Evolutionary conservation across 2,888 invertebrate species (phyloP).

Genomic region (Tetramorium bicarinatum): DNA sequence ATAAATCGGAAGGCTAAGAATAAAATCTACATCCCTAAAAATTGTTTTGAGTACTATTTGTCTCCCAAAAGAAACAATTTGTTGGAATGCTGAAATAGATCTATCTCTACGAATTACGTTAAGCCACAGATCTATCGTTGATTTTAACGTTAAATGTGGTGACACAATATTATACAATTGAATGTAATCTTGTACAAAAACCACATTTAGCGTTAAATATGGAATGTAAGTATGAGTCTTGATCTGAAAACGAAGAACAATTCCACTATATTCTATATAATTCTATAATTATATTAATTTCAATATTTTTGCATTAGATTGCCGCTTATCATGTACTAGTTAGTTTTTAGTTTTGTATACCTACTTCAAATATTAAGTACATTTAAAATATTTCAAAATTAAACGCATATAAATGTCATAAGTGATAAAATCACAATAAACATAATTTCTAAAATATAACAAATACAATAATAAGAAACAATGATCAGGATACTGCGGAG

Average conservation of each 20-base stretch:
- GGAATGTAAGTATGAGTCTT: slow-evolving; percentile 13
- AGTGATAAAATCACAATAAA: slow-evolving; percentile 34
- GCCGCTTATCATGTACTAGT: slow-evolving; percentile 6
- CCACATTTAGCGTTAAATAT: slow-evolving; percentile 25
- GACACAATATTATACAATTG: not conserved
- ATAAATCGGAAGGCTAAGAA: slow-evolving; percentile 8
- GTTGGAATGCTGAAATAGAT: slow-evolving; percentile 33
- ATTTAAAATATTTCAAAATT: slow-evolving; percentile 28
- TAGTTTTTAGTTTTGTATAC: slow-evolving; percentile 1
- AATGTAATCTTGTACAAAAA: slow-evolving; percentile 16
- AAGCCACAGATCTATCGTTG: slow-evolving; percentile 10
- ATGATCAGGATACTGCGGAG: not conserved
- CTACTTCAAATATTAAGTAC: slow-evolving; percentile 45
- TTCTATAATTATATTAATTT: slow-evolving; percentile 23
- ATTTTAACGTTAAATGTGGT: slow-evolving; percentile 31
- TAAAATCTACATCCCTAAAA: not conserved
- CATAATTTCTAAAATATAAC: slow-evolving; percentile 36
- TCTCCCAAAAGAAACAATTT: slow-evolving; percentile 17
- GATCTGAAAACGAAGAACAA: not conserved
- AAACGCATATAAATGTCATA: slow-evolving; percentile 27
- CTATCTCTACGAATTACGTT: not conserved
- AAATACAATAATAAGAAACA: slow-evolving; percentile 27
- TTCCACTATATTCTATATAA: not conserved
- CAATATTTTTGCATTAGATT: not conserved
- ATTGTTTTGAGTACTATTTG: not conserved